Percentiles rank a stretch among this genome's conserved stretches.
These are phyloP conservation scores for Perizoma flavofasciatum DNA, from an alignment of 2,888 invertebrate genomes.

Conservation along the genomic window DNA sequence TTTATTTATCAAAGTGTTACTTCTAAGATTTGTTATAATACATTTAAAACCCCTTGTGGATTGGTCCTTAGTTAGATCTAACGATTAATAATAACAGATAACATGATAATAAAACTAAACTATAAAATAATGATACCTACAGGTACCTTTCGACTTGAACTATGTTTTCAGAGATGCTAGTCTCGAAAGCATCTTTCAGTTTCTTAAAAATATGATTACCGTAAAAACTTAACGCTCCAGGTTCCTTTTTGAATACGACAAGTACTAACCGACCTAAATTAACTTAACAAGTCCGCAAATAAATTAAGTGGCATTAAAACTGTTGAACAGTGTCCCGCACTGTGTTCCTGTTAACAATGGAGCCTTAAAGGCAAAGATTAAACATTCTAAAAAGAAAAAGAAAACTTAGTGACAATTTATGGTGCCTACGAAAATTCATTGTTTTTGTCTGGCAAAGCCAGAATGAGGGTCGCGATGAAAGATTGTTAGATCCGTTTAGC, in stretches of 20 bases:
- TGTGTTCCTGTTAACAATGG: slow-evolving; percentile 39
- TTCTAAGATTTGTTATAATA: too few relatives aligned
- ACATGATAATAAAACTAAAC: background rate
- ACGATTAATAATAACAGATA: background rate
- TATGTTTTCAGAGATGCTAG: background rate
- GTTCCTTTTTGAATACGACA: slow-evolving; percentile 14
- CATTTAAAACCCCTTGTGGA: too few relatives aligned
- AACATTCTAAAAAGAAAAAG: slow-evolving; percentile 27
- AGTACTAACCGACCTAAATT: slow-evolving; percentile 40
- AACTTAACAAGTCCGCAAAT: slow-evolving; percentile 52
- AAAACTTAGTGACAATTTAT: slow-evolving; percentile 17
- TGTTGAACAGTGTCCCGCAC: slow-evolving; percentile 29
- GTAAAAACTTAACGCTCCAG: slow-evolving; percentile 18
- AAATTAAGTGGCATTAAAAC: slow-evolving; percentile 47
- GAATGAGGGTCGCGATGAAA: slow-evolving; percentile 6
- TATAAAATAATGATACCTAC: too few relatives aligned
- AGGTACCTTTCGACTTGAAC: too few relatives aligned
- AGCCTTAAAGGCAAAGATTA: slow-evolving; percentile 9
- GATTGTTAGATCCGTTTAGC: slow-evolving; percentile 3
- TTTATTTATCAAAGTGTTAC: too few relatives aligned
- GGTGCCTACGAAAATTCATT: slow-evolving; percentile 17
- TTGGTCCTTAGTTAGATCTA: too few relatives aligned
- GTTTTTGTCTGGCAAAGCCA: slow-evolving; percentile 11
- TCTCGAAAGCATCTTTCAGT: slow-evolving; percentile 1
- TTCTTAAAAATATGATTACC: slow-evolving; percentile 23